phyloP scores from a whole-genome alignment of 23 tunicate species.

The Phallusia fumigata region DNA sequence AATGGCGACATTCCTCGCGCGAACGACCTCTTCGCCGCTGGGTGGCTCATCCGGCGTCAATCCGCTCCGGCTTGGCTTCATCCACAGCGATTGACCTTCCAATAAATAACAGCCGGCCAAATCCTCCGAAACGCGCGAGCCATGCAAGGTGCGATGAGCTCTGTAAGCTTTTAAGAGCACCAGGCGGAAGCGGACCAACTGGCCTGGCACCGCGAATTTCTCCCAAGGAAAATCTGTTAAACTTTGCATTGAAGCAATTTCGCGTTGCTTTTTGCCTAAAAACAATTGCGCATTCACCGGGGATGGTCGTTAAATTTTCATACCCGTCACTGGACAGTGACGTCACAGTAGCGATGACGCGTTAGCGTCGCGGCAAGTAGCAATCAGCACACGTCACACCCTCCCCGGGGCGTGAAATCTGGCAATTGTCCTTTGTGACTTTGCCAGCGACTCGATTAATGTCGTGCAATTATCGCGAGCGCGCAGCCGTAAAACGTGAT shows the following conservation, averaged over 20 bases:
- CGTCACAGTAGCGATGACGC: slow-evolving; percentile 1
- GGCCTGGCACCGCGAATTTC: too few species aligned
- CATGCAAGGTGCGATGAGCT: too few species aligned
- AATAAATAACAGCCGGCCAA: neutral
- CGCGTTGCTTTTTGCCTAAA: too few species aligned
- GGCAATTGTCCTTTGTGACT: slow-evolving; percentile 9
- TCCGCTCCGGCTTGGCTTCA: slow-evolving; percentile 1
- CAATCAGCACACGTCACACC: slow-evolving; percentile 16
- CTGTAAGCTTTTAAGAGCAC: too few species aligned
- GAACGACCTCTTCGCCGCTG: neutral
- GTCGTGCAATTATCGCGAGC: neutral
- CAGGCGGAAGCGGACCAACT: too few species aligned
- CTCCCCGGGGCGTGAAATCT: slow-evolving; percentile 17
- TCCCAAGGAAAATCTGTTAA: too few species aligned
- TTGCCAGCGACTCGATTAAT: slow-evolving; percentile 9
- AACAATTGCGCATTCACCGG: too few species aligned
- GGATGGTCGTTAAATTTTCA: neutral
- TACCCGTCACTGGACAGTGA: neutral
- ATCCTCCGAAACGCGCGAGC: too few species aligned
- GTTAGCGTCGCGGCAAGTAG: slow-evolving; percentile 8
- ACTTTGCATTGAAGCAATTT: too few species aligned
- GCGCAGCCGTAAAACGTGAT: neutral
- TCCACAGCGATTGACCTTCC: neutral
- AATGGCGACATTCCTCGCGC: neutral
- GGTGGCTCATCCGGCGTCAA: slow-evolving; percentile 1